Evolutionary conservation across 2,113 vertebrate species (phyloP).

Genomic region (Myrmophylax atrothorax): DNA sequence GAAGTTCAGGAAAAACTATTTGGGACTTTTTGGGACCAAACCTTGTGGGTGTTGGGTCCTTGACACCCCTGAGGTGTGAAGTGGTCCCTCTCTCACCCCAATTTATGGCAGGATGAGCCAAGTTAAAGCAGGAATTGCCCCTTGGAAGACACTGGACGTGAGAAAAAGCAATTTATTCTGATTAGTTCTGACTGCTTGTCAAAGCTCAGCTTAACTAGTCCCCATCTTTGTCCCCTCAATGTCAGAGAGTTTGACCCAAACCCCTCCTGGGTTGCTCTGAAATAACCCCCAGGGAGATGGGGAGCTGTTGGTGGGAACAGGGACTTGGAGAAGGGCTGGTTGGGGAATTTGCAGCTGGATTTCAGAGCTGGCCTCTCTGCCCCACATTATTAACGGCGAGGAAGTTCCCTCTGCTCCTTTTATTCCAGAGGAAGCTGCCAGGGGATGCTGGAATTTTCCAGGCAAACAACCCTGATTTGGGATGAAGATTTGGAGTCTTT

Average conservation of each 20-base stretch:
- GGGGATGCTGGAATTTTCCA: background rate
- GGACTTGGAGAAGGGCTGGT: background rate
- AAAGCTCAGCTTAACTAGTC: conserved; percentile 33
- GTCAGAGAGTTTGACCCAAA: conserved; percentile 40
- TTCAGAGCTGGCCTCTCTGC: conserved; percentile 29
- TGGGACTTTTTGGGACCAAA: background rate
- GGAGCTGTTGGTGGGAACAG: background rate
- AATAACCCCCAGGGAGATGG: background rate
- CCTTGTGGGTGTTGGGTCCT: background rate
- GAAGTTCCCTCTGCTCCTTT: background rate
- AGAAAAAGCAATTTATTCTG: conserved; percentile 64
- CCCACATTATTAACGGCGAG: background rate
- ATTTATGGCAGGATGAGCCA: background rate
- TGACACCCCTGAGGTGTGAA: background rate
- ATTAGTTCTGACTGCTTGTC: conserved; percentile 57
- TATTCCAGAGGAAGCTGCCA: background rate
- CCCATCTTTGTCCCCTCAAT: conserved; percentile 5
- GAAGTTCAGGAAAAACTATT: background rate
- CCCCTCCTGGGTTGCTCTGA: conserved; percentile 1
- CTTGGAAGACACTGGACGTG: conserved; percentile 10
- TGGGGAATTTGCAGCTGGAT: background rate
- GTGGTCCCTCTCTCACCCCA: background rate
- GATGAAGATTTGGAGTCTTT: background rate
- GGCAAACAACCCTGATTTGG: fast-evolving
- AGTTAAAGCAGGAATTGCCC: background rate